These are phyloP conservation scores for Linhomoeus sp. DNA, from an alignment of 2,888 invertebrate genomes.

Conservation along the genomic window DNA sequence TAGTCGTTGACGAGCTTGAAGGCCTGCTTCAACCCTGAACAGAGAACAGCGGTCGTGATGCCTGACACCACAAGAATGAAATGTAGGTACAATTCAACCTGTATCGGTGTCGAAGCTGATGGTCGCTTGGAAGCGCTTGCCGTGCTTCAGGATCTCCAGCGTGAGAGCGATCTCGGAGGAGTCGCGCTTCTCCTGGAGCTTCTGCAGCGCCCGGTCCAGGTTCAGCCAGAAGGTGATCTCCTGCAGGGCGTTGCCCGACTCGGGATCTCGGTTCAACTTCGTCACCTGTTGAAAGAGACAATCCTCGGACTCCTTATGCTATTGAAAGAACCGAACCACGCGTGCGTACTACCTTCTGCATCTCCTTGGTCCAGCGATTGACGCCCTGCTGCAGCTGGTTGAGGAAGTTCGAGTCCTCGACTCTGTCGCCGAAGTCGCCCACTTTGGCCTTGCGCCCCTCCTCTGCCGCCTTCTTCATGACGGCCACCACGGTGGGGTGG, in stretches of 20 bases:
- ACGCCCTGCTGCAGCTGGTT: conserved; percentile 93
- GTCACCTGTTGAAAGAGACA: conserved; percentile 49
- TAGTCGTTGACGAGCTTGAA: conserved; percentile 89
- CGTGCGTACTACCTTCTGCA: conserved; percentile 80
- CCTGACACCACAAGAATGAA: background rate
- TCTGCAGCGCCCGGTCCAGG: conserved; percentile 77
- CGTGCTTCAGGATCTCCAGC: conserved; percentile 84
- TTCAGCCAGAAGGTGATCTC: conserved; percentile 99
- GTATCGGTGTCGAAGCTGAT: conserved; percentile 95
- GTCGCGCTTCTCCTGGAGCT: conserved; percentile 91
- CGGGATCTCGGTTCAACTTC: conserved; percentile 87
- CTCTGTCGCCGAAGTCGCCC: conserved; percentile 77
- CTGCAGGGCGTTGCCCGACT: conserved; percentile 85
- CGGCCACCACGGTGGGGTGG: conserved; percentile 53
- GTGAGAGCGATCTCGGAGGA: conserved; percentile 83
- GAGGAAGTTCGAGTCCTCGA: conserved; percentile 85
- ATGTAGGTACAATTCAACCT: conserved; percentile 36
- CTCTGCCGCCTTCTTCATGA: conserved; percentile 63
- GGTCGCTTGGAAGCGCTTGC: conserved; percentile 92
- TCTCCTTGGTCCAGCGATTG: conserved; percentile 97
- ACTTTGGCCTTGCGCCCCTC: conserved; percentile 47
- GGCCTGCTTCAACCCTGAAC: conserved; percentile 65
- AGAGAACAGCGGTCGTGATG: background rate
- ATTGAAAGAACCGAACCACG: too few relatives aligned
- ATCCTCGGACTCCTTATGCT: too few relatives aligned